Base-by-base conservation (phyloP, 2,797 vertebrate genomes). In the Austrolebias charrua region DNA sequence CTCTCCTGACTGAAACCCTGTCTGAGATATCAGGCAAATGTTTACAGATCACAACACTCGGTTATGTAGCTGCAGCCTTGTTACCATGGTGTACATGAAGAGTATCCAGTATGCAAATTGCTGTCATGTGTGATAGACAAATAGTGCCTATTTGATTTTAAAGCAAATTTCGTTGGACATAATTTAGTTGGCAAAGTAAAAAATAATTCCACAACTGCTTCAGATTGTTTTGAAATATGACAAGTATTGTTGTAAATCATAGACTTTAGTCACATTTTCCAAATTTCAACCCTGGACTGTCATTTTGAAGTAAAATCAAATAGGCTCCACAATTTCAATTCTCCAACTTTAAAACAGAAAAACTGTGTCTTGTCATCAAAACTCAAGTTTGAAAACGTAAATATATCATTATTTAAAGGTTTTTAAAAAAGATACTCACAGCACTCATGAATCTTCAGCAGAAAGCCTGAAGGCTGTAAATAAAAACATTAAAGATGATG, bases 391-490 rank as follows among this genome's bases (percentile, higher is more conserved):
- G 29, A 71, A 55, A 19, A 3, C 18, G 13, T 9, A 4, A 5
- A 3, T 15, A 1, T 20, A n/a, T n/a, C n/a, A n/a, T n/a, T n/a
- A 24, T 24, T 2, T 24, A 24, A 24, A 24, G 24, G 1, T 24
- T 24, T 24, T 40, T 13, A 13, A 13, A 5, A 12, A 15, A 66
- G 46, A 61, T 76, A 92, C 92, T 93, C 82, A 92, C 92, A 64
- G 67, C 31, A 73, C 60, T 76, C 4, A 60, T 20, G 68, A 54
- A 52, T 72, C 70, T 68, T 67, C 59, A 28, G 71, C 64, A 67
- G 47, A 43, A 47, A 56, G 12, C 43, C 66, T 3, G 47, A 43
- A 74, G 63, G 51, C 19, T 15, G 15, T 0, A 60, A 63, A 53
- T 45, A 47, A 62, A 57, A 71, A 6, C 58, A 51, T 48, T 56